Base-by-base conservation (phyloP, 2,888 invertebrate genomes). In the Cheilosia vernalis region DNA sequence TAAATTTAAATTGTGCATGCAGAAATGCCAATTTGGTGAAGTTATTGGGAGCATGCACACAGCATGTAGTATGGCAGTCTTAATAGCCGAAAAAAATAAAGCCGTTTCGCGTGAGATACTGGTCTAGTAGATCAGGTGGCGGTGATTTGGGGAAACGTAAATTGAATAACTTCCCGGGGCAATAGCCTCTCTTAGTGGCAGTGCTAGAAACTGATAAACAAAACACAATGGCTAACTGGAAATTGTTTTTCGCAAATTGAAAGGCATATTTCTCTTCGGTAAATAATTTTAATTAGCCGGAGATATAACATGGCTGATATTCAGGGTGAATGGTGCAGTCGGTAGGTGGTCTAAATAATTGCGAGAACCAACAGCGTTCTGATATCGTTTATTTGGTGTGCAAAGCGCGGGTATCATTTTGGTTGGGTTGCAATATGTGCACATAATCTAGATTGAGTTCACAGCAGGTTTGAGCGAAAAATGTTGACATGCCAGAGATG, bases 101-200 rank as follows among this genome's bases (percentile, higher is more conserved):
- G 69, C 51, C 17, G 24, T 77, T 81, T 85, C 85, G 85, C 85
- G 85, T 85, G 85, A 85, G 84, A 84, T 84, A 84, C 80, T 51
- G 64, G 84, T 84, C 85, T 72, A 13, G 44, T 56, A 81, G 81
- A 85, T 85, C 85, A 77, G 81, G 76, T 77, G 81, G 72, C 56
- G 53, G 66, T 72, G 81, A 81, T 85, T 72, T 19, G 58, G 69
- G 69, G 53, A 76, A 84, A 84, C 76, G 81, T 58, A 80, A 85
- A 81, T 81, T 85, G 80, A 85, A 85, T 80, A 85, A 80, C 80
- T 85, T 85, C 76, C 80, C 70, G 84, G 84, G 76, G 84, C 80
- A 85, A 66, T 67, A 76, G 70, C 84, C 73, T 53, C 73, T 58
- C 61, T 15, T 40, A 47, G 44, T 64, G 49, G 44, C 47, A 15